Evolutionary conservation across 2,888 invertebrate species (phyloP), one percentile per base, ranked within the genome.

Genomic region (Drosophila nigritarsus): DNA sequence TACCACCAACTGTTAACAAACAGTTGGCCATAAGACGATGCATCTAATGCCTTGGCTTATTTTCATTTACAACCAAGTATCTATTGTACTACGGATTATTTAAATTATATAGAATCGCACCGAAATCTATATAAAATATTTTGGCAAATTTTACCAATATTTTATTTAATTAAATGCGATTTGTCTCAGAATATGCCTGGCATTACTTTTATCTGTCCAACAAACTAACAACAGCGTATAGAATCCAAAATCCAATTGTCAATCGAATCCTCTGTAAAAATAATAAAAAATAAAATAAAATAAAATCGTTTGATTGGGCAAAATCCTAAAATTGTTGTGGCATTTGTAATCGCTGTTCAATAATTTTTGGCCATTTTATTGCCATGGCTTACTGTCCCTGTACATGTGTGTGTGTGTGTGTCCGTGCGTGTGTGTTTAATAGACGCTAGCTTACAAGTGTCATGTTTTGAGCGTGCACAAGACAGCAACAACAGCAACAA

Each of bases 281-380:
- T 11, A 40, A 36, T 11, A 53, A 30, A 51, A 45, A 29, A 29
- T 24, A 59, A 59, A 18, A 56, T 8, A 45, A 49, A 63, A 67
- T 54, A 34, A 65, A 77, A 72, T 61, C 64, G 49, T 55, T 51
- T 59, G 53, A 73, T 66, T 77, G 65, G 59, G 34, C 60, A 48
- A 65, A 65, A 66, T 72, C 71, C 49, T 59, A 65, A 80, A 80
- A 76, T 73, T 77, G 67, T 73, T 82, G 73, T 83, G 87, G 77
- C 89, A 89, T 90, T 89, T 82, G 80, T 89, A 86, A 88, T 89
- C 88, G 81, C 67, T 75, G 86, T 75, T 77, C 90, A 88, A 90
- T 88, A 83, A 90, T 90, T 90, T 88, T 80, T 80, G 83, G 77
- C 64, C 83, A 87, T 84, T 90, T 89, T 87, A 90, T 80, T 72